Evolutionary conservation across 2,888 invertebrate genomes (phyloP).

Genomic region (Lasioglossum marginatum): DNA sequence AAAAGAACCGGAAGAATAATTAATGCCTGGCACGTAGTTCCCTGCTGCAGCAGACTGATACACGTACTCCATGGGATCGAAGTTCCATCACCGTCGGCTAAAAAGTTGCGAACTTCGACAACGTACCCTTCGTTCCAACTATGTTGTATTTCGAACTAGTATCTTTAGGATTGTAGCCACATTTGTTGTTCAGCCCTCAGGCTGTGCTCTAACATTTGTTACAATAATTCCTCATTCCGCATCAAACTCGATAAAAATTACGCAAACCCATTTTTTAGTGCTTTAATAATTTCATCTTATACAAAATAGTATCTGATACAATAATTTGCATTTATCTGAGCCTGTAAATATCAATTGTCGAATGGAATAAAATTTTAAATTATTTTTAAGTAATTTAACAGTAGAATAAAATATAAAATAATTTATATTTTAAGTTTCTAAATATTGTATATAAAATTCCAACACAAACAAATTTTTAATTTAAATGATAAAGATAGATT

Average conservation of each 20-base stretch:
- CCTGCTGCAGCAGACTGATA: slow-evolving; percentile 20
- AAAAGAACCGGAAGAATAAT: slow-evolving; percentile 35
- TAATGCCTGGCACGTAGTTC: slow-evolving; percentile 45
- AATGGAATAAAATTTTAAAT: no score
- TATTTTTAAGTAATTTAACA: no score
- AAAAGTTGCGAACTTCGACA: slow-evolving; percentile 19
- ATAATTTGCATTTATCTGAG: background rate
- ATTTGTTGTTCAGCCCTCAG: background rate
- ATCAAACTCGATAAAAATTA: background rate
- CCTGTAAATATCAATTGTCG: no score
- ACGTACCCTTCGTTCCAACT: background rate
- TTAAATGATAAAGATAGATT: no score
- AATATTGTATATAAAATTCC: background rate
- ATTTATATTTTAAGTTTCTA: background rate
- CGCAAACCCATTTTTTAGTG: background rate
- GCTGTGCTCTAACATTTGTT: background rate
- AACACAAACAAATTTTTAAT: background rate
- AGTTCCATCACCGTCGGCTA: slow-evolving; percentile 4
- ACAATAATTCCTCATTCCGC: background rate
- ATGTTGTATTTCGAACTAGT: background rate
- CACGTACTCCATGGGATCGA: slow-evolving; percentile 5
- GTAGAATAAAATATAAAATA: no score
- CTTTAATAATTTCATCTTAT: background rate
- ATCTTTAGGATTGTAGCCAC: background rate
- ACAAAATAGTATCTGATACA: background rate